A percentile compares a stretch with the other conserved stretches of the same genome.
phyloP scores from a whole-genome alignment of 2,113 vertebrate genomes.

The Oncorhynchus gorbuscha region DNA sequence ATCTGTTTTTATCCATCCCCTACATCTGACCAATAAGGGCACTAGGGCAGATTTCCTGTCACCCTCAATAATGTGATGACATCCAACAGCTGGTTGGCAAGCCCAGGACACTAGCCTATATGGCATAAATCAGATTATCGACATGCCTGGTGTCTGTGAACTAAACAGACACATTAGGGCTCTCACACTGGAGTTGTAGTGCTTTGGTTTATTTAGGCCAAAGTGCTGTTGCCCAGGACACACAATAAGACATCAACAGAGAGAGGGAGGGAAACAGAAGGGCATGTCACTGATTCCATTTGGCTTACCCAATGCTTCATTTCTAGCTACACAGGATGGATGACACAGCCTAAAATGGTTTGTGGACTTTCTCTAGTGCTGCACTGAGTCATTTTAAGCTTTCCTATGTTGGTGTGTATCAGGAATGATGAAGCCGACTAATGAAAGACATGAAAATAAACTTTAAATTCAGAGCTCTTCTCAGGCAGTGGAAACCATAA shows the following conservation, averaged over 20 bases:
- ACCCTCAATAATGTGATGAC: no score
- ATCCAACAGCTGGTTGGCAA: background rate
- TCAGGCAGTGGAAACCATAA: no score
- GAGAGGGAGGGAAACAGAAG: conserved; percentile 22
- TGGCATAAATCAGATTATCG: conserved; percentile 49
- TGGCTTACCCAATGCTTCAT: conserved; percentile 22
- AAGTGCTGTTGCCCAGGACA: conserved; percentile 53
- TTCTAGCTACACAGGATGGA: conserved; percentile 36
- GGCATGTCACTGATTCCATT: conserved; percentile 45
- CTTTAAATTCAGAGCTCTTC: no score
- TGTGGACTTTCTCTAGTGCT: background rate
- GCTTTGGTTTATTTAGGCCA: background rate
- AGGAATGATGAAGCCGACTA: no score
- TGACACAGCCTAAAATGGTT: background rate
- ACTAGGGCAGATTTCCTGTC: no score
- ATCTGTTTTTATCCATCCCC: no score
- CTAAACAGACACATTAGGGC: conserved; percentile 30
- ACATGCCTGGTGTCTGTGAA: conserved; percentile 7
- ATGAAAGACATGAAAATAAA: no score
- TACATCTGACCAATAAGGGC: no score
- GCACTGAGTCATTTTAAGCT: no score
- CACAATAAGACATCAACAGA: conserved; percentile 51
- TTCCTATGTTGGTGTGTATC: no score
- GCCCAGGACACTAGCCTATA: conserved; percentile 1
- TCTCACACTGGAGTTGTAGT: background rate